phyloP scores from a whole-genome alignment of 2,888 invertebrate genomes.

The Tachina fera region DNA sequence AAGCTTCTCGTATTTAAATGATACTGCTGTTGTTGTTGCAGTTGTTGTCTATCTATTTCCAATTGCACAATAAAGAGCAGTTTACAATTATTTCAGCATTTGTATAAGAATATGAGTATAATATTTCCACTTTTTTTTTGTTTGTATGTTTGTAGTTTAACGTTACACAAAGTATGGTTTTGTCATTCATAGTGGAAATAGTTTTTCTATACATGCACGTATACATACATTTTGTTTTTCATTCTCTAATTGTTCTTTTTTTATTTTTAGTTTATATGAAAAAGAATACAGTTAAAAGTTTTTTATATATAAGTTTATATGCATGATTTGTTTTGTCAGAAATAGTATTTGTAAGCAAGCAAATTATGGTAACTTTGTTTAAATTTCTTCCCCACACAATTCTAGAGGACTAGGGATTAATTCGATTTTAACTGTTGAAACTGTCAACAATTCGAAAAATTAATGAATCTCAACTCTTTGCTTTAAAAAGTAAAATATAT shows the following conservation, averaged over 20 bases:
- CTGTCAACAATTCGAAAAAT: too few relatives aligned
- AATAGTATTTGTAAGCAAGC: conserved; percentile 33
- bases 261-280: not conserved
- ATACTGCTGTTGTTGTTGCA: conserved; percentile 20
- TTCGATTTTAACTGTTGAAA: too few relatives aligned
- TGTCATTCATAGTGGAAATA: conserved; percentile 12
- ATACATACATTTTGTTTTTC: not conserved
- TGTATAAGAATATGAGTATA: conserved; percentile 16
- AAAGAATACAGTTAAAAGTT: conserved; percentile 17
- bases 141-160: not conserved
- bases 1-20: conserved; percentile 47
- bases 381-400: not conserved
- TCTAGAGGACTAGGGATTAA: not conserved
- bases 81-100: conserved; percentile 39
- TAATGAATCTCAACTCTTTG: too few relatives aligned
- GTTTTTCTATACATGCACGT: not conserved
- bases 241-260: conserved; percentile 6
- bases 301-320: conserved; percentile 2
- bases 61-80: conserved; percentile 35
- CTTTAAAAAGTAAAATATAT: too few relatives aligned
- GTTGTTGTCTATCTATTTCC: not conserved
- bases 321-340: conserved; percentile 7
- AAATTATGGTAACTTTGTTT: conserved; percentile 32
- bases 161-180: conserved; percentile 33
- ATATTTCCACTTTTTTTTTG: not conserved